Percentiles rank a stretch among this genome's conserved stretches.
These are phyloP conservation scores for Euphydryas editha DNA, from an alignment of 2,888 invertebrate genomes.

Conservation along the genomic window DNA sequence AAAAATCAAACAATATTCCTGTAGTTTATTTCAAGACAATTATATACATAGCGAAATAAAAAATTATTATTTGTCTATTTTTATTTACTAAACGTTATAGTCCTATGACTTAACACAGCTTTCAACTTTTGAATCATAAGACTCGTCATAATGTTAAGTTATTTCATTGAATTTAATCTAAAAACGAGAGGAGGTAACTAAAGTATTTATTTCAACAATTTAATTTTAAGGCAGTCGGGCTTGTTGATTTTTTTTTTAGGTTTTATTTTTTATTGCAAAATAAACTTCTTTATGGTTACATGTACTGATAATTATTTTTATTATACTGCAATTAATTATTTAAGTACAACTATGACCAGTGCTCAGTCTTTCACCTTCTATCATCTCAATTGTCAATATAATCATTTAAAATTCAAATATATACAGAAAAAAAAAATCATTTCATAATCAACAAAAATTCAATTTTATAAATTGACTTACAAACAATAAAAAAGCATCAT, in stretches of 20 bases:
- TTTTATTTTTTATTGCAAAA: not conserved
- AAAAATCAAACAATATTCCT: too few species aligned
- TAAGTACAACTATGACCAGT: slow-evolving; percentile 45
- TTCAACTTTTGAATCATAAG: too few species aligned
- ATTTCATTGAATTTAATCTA: too few species aligned
- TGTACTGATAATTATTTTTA: not conserved
- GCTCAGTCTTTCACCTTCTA: slow-evolving; percentile 61
- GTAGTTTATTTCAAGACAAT: not conserved
- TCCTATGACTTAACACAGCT: too few species aligned
- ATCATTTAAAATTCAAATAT: slow-evolving; percentile 42
- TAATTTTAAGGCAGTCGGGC: too few species aligned
- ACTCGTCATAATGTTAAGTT: too few species aligned
- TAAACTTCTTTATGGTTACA: not conserved
- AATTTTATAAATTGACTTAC: slow-evolving; percentile 31
- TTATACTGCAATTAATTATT: slow-evolving; percentile 28
- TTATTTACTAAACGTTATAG: too few species aligned
- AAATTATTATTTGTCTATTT: too few species aligned
- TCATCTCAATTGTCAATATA: slow-evolving; percentile 47
- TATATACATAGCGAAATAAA: too few species aligned
- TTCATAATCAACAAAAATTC: slow-evolving; percentile 28
- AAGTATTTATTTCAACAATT: too few species aligned
- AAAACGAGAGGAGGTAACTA: too few species aligned
- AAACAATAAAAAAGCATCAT: slow-evolving; percentile 29
- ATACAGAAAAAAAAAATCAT: slow-evolving; percentile 40
- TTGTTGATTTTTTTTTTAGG: too few species aligned